A percentile compares a stretch with the other conserved stretches of the same genome.
phyloP scores from a whole-genome alignment of 2,113 vertebrate species.

The Petrocephalus zakoni region DNA sequence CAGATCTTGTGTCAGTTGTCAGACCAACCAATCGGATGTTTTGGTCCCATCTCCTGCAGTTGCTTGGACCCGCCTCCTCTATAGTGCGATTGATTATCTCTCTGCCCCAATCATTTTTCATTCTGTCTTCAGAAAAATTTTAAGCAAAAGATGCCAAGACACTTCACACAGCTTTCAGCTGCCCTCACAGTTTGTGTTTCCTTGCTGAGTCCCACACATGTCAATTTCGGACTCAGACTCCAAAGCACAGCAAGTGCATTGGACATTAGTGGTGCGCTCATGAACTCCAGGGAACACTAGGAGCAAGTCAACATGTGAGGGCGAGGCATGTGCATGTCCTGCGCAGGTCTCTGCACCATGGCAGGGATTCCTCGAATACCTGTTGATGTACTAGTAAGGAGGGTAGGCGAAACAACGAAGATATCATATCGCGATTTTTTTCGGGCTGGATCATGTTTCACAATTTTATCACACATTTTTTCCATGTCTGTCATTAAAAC shows the following conservation, averaged over 20 bases:
- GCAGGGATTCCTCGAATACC: background rate
- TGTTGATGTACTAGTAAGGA: background rate
- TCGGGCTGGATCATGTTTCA: background rate
- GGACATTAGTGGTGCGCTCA: background rate
- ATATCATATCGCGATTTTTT: background rate
- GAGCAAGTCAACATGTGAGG: background rate
- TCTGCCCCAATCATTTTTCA: too few species aligned
- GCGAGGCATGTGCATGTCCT: background rate
- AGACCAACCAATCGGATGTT: too few species aligned
- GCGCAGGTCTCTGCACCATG: background rate
- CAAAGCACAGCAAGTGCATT: background rate
- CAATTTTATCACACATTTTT: background rate
- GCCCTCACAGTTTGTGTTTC: background rate
- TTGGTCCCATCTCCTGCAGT: too few species aligned
- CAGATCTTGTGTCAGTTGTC: too few species aligned
- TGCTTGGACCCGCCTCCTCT: too few species aligned
- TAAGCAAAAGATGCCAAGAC: background rate
- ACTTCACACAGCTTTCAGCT: background rate
- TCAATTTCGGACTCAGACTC: background rate
- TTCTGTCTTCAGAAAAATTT: too few species aligned
- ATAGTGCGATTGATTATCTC: too few species aligned
- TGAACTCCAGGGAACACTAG: background rate
- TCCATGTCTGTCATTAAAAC: background rate
- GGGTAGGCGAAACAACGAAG: background rate
- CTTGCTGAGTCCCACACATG: background rate